Evolutionary conservation across 1,140 invertebrate genomes (phyloP).

Genomic region (Meloidogyne hapla): DNA sequence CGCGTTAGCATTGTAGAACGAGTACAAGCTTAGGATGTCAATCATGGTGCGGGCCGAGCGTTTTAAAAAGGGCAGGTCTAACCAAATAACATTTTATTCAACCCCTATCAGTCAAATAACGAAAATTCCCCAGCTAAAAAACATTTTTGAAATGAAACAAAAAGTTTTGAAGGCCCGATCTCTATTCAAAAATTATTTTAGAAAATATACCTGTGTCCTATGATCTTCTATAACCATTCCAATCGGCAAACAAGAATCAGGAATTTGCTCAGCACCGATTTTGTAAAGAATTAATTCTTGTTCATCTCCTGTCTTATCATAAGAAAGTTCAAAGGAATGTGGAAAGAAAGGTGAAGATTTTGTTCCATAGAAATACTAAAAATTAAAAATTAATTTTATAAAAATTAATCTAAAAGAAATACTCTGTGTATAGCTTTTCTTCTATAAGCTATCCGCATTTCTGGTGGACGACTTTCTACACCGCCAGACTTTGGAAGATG

Average conservation of each 20-base stretch:
- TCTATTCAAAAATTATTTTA: too few relatives aligned
- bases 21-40: too few relatives aligned
- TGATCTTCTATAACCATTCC: slow-evolving; percentile 49
- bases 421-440: slow-evolving; percentile 39
- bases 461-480: slow-evolving; percentile 39
- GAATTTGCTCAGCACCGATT: slow-evolving; percentile 44
- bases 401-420: slow-evolving; percentile 9
- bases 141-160: too few relatives aligned
- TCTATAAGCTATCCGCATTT: slow-evolving; percentile 36
- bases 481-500: slow-evolving; percentile 51
- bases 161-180: too few relatives aligned
- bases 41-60: too few relatives aligned
- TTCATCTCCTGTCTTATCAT: slow-evolving; percentile 42
- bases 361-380: slow-evolving; percentile 55
- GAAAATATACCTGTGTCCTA: slow-evolving; percentile 29
- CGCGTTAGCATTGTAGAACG: too few relatives aligned
- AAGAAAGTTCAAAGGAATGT: slow-evolving; percentile 42
- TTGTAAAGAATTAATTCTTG: slow-evolving; percentile 43
- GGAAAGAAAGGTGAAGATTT: slow-evolving; percentile 28
- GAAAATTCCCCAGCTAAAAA: too few relatives aligned
- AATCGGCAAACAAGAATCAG: slow-evolving; percentile 47
- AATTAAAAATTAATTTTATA: slow-evolving; percentile 9
- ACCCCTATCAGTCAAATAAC: too few relatives aligned
- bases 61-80: too few relatives aligned
- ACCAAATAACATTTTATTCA: too few relatives aligned